phyloP scores from a whole-genome alignment of 1,140 invertebrate species.

The Dufourea novaeangliae region DNA sequence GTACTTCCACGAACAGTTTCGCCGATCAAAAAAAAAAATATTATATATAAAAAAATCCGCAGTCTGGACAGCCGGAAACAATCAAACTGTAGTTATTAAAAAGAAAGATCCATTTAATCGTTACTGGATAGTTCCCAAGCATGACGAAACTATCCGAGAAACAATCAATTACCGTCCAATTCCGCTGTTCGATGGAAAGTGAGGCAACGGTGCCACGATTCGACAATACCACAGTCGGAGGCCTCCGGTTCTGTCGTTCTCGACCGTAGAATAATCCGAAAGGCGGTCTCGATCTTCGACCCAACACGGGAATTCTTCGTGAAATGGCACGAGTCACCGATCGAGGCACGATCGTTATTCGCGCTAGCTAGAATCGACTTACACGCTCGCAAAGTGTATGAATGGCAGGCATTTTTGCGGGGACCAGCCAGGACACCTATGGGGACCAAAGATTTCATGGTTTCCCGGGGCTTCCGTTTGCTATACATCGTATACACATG shows the following conservation, averaged over 20 bases:
- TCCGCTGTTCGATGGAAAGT: too few species aligned
- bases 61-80: too few species aligned
- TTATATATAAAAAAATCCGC: too few species aligned
- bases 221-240: not conserved
- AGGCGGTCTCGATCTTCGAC: slow-evolving; percentile 30
- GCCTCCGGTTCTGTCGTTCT: too few species aligned
- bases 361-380: not conserved
- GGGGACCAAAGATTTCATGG: not conserved
- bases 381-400: slow-evolving; percentile 28
- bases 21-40: too few species aligned
- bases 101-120: too few species aligned
- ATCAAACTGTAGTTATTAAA: too few species aligned
- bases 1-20: too few species aligned
- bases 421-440: not conserved
- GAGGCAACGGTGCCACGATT: not conserved
- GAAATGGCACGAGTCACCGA: slow-evolving; percentile 37
- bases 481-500: not conserved
- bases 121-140: too few species aligned
- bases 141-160: too few species aligned
- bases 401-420: slow-evolving; percentile 2
- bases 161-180: too few species aligned
- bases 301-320: slow-evolving; percentile 41
- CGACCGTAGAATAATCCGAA: not conserved
- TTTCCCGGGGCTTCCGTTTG: slow-evolving; percentile 5
- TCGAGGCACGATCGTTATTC: slow-evolving; percentile 37